Evolutionary conservation across 2,797 vertebrate species (phyloP).

Genomic region (Sebastolobus alascanus): DNA sequence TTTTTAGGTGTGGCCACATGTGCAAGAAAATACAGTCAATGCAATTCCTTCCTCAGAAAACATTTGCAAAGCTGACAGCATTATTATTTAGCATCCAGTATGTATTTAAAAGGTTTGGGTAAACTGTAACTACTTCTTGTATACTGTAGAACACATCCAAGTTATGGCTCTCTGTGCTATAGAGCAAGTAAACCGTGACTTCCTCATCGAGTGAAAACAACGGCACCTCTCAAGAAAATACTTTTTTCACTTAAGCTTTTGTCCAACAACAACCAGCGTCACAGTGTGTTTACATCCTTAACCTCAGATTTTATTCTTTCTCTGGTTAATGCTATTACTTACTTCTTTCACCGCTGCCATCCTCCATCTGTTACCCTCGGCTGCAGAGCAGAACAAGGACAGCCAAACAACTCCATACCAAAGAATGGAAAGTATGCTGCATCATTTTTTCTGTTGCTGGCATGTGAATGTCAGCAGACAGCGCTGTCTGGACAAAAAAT

Average conservation of each 20-base stretch:
- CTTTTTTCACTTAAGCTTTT: background rate
- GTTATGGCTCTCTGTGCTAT: background rate
- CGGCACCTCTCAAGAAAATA: background rate
- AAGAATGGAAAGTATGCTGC: conserved; percentile 1
- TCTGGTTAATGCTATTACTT: background rate
- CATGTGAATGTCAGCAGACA: background rate
- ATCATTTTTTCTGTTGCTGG: background rate
- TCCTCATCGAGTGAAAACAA: background rate
- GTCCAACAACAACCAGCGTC: background rate
- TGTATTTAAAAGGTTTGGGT: background rate
- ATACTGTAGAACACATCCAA: background rate
- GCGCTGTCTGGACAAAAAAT: background rate
- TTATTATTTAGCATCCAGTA: background rate
- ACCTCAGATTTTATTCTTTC: background rate
- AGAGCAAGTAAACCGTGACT: background rate
- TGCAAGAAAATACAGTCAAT: background rate
- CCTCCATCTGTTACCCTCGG: conserved; percentile 24
- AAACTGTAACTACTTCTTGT: background rate
- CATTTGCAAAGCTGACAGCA: background rate
- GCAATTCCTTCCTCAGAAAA: background rate
- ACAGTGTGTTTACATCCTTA: background rate
- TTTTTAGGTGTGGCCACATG: background rate
- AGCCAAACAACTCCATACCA: conserved; percentile 3
- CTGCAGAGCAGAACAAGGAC: conserved; percentile 12
- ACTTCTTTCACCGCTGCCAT: background rate